Evolutionary conservation across 2,888 invertebrate species (phyloP), one percentile per base, ranked within the genome.

Genomic region (Uropetala carovei): DNA sequence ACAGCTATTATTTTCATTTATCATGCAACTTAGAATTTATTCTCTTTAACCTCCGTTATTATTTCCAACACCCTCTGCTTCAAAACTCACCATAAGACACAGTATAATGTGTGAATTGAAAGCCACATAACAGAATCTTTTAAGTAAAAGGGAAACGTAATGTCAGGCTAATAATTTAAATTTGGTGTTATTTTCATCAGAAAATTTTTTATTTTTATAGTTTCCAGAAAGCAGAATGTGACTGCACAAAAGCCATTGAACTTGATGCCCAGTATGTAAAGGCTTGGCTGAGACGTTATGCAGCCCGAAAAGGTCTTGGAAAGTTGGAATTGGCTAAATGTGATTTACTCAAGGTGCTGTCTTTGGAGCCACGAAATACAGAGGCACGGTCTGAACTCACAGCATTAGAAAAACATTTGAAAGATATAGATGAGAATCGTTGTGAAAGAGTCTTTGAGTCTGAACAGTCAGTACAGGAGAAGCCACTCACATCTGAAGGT

Each of bases 231-330:
- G 97, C 98, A 0, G 97, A 98, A 94, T 96, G 96, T 0, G 99
- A 99, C 95, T 99, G 99, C 94, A 97, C 97, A 0, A 96, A 96
- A 92, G 98, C 99, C 0, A 95, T 99, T 4, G 96, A 96, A 92
- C 95, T 98, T 10, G 98, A 99, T 94, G 96, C 96, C 0, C 96
- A 96, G 0, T 98, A 98, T 94, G 97, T 97, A 0, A 99, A 99
- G 95, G 98, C 99, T 0, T 96, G 97, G 93, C 97, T 97, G 93
- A 96, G 99, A 0, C 96, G 99, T 93, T 98, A 98, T 93, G 96
- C 96, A 92, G 98, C 97, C 0, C 96, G 98, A 92, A 97, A 97
- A 94, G 96, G 96, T 9, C 95, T 98, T 0, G 97, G 97, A 58
- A 97, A 97, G 84, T 96, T 97, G 27, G 95, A 96, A 27, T 96